A percentile compares a stretch with the other conserved stretches of the same genome.
These are phyloP conservation scores for Todiramphus saurophagus DNA, from an alignment of 2,113 vertebrate species.

Conservation along the genomic window DNA sequence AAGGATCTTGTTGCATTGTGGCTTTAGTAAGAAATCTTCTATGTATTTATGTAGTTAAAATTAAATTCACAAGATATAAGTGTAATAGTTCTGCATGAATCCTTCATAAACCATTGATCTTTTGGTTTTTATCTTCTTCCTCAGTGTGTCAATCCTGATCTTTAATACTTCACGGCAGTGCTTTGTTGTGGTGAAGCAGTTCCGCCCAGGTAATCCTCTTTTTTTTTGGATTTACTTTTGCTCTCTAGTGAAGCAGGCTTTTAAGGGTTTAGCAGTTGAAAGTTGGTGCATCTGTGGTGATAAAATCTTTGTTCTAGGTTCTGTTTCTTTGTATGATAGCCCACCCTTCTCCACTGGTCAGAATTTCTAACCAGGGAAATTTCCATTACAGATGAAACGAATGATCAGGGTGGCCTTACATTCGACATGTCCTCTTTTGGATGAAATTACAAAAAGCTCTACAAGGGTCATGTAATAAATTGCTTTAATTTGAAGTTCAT, in stretches of 20 bases:
- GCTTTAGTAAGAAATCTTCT: background rate
- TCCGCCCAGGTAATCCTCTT: constrained; percentile 86
- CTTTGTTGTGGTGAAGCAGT: constrained; percentile 93
- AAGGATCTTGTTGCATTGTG: background rate
- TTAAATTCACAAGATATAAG: background rate
- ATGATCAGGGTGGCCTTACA: background rate
- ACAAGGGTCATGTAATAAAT: background rate
- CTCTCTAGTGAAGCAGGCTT: constrained; percentile 34
- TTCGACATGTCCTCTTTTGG: background rate
- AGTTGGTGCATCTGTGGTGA: constrained; percentile 40
- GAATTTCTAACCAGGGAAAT: constrained; percentile 42
- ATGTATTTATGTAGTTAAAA: background rate
- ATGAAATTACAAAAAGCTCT: background rate
- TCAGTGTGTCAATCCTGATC: constrained; percentile 89
- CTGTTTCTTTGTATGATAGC: constrained; percentile 18
- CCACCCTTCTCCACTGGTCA: background rate
- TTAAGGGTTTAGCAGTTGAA: constrained; percentile 53
- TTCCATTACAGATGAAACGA: background rate
- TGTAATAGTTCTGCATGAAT: background rate
- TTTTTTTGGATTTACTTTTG: constrained; percentile 33
- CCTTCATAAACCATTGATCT: constrained; percentile 45
- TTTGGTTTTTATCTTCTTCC: constrained; percentile 6
- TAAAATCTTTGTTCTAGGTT: constrained; percentile 51
- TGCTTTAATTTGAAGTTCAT: background rate
- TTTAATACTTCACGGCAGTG: constrained; percentile 89